Evolutionary conservation across 2,888 invertebrate genomes (phyloP).

Genomic region (Abrostola triplasia): DNA sequence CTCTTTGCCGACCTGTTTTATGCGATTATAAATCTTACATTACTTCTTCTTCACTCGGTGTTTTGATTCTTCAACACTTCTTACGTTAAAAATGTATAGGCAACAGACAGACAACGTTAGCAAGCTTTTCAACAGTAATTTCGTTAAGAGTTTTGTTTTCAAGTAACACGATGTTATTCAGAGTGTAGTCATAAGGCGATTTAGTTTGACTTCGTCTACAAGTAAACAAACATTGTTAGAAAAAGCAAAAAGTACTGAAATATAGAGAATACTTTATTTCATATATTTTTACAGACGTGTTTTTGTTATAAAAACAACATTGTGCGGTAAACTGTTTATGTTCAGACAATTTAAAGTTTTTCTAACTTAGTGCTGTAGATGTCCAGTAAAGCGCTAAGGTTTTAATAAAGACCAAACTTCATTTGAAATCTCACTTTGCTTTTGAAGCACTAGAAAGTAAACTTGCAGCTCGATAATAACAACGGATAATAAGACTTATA

Average conservation of each 20-base stretch:
- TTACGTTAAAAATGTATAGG: conserved; percentile 8
- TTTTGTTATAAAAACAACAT: conserved; percentile 13
- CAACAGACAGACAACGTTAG: neutral
- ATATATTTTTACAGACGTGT: conserved; percentile 9
- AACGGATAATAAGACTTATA: conserved; percentile 58
- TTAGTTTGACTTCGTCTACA: conserved; percentile 41
- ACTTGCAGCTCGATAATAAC: neutral
- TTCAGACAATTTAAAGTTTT: conserved; percentile 30
- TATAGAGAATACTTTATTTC: neutral
- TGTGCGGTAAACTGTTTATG: conserved; percentile 1
- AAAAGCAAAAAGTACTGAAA: neutral
- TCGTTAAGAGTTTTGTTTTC: conserved; percentile 20
- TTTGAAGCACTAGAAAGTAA: conserved; percentile 36
- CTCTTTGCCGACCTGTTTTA: conserved; percentile 16
- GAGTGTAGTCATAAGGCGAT: conserved; percentile 37
- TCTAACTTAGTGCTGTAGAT: conserved; percentile 43
- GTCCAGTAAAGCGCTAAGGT: conserved; percentile 35
- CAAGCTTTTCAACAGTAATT: no score
- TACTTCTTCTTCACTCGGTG: conserved; percentile 18
- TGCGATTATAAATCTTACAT: conserved; percentile 41
- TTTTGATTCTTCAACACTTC: conserved; percentile 27
- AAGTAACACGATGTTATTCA: conserved; percentile 30
- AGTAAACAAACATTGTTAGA: conserved; percentile 22
- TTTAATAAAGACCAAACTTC: conserved; percentile 35
- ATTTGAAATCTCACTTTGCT: conserved; percentile 48